A percentile compares a stretch with the other conserved stretches of the same genome.
Evolutionary conservation across 2,797 vertebrate species (phyloP).

Genomic region (Muscicapa comitata): DNA sequence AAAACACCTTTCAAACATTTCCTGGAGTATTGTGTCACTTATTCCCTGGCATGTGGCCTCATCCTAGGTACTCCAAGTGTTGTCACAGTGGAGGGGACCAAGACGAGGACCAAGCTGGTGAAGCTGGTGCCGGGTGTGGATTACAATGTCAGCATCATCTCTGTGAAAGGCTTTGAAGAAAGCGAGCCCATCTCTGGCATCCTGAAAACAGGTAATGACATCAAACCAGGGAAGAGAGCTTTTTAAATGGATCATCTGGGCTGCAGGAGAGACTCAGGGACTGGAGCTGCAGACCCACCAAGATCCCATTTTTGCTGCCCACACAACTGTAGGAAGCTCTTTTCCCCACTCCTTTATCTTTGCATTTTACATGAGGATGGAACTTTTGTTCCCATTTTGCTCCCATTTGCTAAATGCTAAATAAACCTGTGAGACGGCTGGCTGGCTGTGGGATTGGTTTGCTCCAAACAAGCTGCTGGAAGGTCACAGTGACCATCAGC

Average conservation of each 20-base stretch:
- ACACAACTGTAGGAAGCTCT: background rate
- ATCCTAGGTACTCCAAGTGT: constrained; percentile 79
- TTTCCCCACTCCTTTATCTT: background rate
- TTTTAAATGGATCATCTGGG: background rate
- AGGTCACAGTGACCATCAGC: background rate
- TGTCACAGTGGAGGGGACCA: constrained; percentile 81
- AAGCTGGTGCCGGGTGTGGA: constrained; percentile 86
- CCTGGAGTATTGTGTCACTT: background rate
- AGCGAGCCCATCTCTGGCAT: constrained; percentile 87
- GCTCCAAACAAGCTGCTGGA: background rate
- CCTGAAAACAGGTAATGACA: constrained; percentile 85
- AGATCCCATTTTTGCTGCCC: background rate
- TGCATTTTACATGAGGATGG: background rate
- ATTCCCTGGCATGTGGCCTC: background rate
- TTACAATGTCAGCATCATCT: constrained; percentile 84
- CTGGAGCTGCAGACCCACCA: background rate
- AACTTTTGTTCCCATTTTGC: background rate
- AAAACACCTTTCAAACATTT: background rate
- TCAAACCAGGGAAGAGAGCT: background rate
- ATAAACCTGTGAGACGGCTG: background rate
- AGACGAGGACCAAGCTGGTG: constrained; percentile 79
- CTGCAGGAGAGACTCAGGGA: background rate
- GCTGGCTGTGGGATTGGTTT: background rate
- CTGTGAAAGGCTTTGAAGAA: constrained; percentile 88
- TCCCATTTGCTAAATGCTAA: background rate